Conservation (phyloP, 2,797 vertebrate species). For the Tokudaia tokunoshimensis region DNA sequence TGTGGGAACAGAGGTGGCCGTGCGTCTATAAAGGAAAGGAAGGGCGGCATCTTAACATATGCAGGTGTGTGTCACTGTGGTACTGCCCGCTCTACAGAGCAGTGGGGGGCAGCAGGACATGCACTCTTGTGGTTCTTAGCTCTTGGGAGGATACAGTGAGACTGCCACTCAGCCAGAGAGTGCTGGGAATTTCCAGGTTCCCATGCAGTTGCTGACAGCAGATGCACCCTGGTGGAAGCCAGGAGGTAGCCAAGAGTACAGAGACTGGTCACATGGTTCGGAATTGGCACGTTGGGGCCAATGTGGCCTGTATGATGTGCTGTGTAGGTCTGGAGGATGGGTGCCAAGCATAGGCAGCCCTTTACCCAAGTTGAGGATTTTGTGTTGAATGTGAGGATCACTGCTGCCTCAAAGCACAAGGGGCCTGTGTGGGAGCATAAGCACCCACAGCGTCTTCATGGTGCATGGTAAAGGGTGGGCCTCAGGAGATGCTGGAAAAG, state of each 20-base stretch:
- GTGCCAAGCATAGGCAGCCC: neutral
- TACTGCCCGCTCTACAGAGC: neutral
- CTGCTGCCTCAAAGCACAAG: neutral
- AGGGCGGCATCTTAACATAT: fast-evolving
- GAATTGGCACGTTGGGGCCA: fast-evolving
- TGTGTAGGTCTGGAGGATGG: fast-evolving
- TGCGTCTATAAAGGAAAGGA: neutral
- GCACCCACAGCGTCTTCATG: fast-evolving
- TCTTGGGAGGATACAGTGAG: neutral
- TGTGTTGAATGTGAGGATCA: neutral
- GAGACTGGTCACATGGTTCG: neutral
- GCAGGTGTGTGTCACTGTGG: neutral
- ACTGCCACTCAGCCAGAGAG: neutral
- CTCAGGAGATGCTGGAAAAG: neutral
- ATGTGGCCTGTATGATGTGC: fast-evolving
- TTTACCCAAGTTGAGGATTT: neutral
- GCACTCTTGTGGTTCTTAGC: neutral
- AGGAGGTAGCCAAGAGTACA: neutral
- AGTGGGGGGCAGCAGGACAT: fast-evolving
- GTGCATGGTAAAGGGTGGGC: fast-evolving
- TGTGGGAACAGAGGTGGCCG: neutral
- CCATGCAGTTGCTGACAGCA: neutral
- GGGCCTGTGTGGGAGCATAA: too few species aligned
- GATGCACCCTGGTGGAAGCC: neutral
- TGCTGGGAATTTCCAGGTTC: neutral